Conservation (phyloP, 2,888 invertebrate species). For the Chrysolina americana region DNA sequence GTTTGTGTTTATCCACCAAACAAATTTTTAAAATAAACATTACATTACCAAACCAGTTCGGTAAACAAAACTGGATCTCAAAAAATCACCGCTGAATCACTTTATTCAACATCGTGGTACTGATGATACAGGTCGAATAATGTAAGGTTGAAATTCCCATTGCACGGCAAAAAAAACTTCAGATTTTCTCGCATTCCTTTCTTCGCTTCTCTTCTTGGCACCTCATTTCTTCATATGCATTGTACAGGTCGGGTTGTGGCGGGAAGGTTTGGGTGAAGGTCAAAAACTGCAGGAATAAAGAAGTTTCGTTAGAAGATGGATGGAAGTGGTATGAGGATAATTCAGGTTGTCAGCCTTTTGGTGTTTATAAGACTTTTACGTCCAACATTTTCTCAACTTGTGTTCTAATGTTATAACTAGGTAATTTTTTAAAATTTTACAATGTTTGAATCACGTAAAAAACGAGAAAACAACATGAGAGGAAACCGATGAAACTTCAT, state of each 20-base stretch:
- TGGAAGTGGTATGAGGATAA: background rate
- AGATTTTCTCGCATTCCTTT: conserved; percentile 37
- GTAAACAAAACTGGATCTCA: conserved; percentile 9
- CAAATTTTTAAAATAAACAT: conserved; percentile 12
- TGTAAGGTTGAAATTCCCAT: background rate
- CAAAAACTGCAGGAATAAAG: conserved; percentile 56
- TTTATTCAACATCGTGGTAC: background rate
- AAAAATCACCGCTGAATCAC: background rate
- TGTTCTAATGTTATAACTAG: too few species aligned
- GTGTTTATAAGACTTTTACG: too few species aligned
- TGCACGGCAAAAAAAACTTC: background rate
- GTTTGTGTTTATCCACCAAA: conserved; percentile 7
- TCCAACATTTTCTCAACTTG: too few species aligned
- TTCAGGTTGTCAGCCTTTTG: too few species aligned
- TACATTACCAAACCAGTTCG: background rate
- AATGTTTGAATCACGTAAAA: too few species aligned
- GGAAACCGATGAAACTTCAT: too few species aligned
- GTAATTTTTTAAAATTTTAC: too few species aligned
- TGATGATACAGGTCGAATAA: background rate
- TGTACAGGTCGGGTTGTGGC: conserved; percentile 59
- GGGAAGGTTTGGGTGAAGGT: conserved; percentile 57
- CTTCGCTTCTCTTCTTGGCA: conserved; percentile 39
- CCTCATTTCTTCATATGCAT: conserved; percentile 61
- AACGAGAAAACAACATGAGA: too few species aligned
- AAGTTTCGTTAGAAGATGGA: background rate